Percentiles rank a stretch among this genome's conserved stretches.
Evolutionary conservation across 2,888 invertebrate species (phyloP).

Genomic region (Caenorhabditis plicata): DNA sequence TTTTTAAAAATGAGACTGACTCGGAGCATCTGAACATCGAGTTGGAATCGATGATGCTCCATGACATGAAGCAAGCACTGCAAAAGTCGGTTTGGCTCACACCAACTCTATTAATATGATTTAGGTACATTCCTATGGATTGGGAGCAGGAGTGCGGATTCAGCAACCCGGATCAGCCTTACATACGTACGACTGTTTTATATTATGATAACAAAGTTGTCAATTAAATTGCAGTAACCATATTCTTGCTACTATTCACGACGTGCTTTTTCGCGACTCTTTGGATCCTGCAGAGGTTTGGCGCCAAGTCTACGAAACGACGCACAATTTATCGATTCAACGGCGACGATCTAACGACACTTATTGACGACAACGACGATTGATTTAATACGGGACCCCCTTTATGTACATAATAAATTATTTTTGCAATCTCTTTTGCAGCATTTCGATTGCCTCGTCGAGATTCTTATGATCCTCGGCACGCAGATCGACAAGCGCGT

Average conservation of each 20-base stretch:
- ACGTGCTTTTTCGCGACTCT: not conserved
- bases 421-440: conserved; percentile 20
- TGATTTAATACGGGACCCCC: not conserved
- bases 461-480: conserved; percentile 20
- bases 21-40: conserved; percentile 38
- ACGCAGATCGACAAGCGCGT: conserved; percentile 27
- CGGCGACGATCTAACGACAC: too few species aligned
- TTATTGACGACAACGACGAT: too few species aligned
- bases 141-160: conserved; percentile 52
- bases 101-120: too few species aligned
- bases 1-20: conserved; percentile 61
- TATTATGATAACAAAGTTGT: conserved; percentile 2
- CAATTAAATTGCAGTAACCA: conserved; percentile 5
- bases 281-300: not conserved
- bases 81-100: too few species aligned
- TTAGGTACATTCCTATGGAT: conserved; percentile 33
- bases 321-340: not conserved
- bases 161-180: not conserved
- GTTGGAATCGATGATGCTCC: conserved; percentile 41
- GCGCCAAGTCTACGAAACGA: not conserved
- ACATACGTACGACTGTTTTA: not conserved
- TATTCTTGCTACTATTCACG: conserved; percentile 2
- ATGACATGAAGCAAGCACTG: too few species aligned
- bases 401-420: not conserved
- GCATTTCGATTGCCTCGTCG: conserved; percentile 19